Conservation (phyloP, 2,797 vertebrate species). For the Rhinoraja longicauda region DNA sequence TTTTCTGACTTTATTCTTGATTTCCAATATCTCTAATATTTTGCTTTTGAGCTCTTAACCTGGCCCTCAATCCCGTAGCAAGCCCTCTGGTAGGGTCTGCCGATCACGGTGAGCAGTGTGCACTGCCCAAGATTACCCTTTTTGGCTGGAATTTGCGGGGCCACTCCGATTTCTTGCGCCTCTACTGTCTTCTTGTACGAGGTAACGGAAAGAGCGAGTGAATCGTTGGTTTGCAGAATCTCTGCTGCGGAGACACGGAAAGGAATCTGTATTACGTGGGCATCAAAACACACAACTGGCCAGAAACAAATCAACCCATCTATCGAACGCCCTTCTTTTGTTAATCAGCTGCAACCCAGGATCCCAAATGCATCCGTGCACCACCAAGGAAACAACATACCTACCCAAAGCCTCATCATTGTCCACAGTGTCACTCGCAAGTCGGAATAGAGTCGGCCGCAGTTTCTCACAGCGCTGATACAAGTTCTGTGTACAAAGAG, state of each 20-base stretch:
- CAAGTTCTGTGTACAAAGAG: conserved; percentile 51
- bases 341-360: not conserved
- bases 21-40: too few relatives aligned
- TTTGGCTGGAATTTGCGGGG: conserved; percentile 34
- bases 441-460: conserved; percentile 72
- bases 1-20: not conserved
- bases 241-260: conserved; percentile 53
- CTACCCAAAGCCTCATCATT: conserved; percentile 64
- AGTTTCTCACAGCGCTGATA: conserved; percentile 71
- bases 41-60: not conserved
- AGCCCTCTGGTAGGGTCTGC: not conserved
- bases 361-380: too few relatives aligned
- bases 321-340: not conserved
- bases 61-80: not conserved
- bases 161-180: conserved; percentile 23
- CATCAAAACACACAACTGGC: not conserved
- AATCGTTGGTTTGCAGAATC: conserved; percentile 73
- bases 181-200: conserved; percentile 57
- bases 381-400: not conserved
- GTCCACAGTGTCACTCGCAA: conserved; percentile 71
- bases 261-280: not conserved
- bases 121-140: conserved; percentile 42
- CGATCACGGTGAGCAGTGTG: not conserved
- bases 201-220: conserved; percentile 59
- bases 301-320: not conserved